A percentile compares a stretch with the other conserved stretches of the same genome.
Evolutionary conservation across 2,113 vertebrate genomes (phyloP).

Genomic region (Trinectes maculatus): DNA sequence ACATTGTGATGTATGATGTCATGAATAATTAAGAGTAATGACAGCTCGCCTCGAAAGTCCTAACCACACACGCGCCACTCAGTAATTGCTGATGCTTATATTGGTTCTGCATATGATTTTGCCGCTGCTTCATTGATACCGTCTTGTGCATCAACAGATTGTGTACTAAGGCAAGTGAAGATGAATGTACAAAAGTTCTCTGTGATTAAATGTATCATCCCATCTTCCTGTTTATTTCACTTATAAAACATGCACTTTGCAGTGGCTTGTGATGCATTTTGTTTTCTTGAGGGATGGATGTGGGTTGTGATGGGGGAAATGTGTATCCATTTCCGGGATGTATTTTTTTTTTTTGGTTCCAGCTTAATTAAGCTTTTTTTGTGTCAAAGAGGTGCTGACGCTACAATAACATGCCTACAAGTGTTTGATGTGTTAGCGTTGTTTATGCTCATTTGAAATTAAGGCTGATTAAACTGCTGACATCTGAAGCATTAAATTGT

Average conservation of each 20-base stretch:
- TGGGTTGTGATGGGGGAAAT: background rate
- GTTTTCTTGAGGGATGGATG: conserved; percentile 22
- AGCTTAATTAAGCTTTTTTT: conserved; percentile 40
- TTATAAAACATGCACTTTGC: conserved; percentile 35
- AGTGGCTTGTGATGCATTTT: conserved; percentile 37
- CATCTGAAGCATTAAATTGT: conserved; percentile 41
- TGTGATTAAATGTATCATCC: conserved; percentile 2
- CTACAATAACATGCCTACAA: conserved; percentile 49
- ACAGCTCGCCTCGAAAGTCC: conserved; percentile 49
- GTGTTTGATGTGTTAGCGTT: conserved; percentile 40
- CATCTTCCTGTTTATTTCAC: conserved; percentile 29
- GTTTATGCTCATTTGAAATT: conserved; percentile 60
- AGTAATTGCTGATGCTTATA: conserved; percentile 56
- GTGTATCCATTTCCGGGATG: conserved; percentile 7
- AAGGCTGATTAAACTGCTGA: conserved; percentile 66
- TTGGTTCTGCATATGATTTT: conserved; percentile 52
- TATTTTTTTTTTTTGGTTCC: conserved; percentile 19
- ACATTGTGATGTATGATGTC: conserved; percentile 50
- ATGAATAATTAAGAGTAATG: conserved; percentile 70
- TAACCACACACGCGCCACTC: conserved; percentile 49
- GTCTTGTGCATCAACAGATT: conserved; percentile 37
- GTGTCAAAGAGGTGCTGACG: conserved; percentile 38
- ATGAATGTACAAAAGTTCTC: conserved; percentile 62
- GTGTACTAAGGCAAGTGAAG: conserved; percentile 54
- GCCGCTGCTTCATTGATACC: conserved; percentile 39